Base-by-base conservation (phyloP, 2,888 invertebrate genomes). In the Prionchulus punctatus region DNA sequence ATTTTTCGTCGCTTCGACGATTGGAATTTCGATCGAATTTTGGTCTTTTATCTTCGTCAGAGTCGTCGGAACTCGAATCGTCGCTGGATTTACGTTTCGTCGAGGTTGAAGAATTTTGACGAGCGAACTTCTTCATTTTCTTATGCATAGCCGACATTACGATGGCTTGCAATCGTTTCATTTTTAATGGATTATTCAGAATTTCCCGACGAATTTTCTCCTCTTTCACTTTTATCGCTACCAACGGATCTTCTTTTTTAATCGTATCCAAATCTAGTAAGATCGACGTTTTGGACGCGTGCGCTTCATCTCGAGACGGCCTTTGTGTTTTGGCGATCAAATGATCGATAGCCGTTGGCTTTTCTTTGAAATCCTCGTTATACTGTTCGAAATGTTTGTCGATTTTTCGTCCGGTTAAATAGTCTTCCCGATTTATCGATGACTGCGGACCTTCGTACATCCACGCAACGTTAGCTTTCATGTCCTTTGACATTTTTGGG, bases 111-210 rank as follows among this genome's bases (percentile, higher is more conserved):
- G 12, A 4, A 23, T 23, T 23, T 23, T 23, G 12, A 7, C 23
- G 12, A 4, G 23, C 12, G 18, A 43, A 12, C 28, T 57, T 71
- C 70, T 65, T 70, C 59, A 66, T 68, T 27, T 59, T 78, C 62
- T 70, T 74, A 64, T 52, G 43, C 58, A 58, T 50, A 3, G 57
- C 45, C 27, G 48, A 55, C 51, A 52, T 59, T 59, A 90, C 79
- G 66, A 88, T 77, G 67, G 86, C 81, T 64, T 88, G 82, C 1
- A 94, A 75, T 67, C 84, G 83, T 62, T 87, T 88, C 62, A 94
- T 75, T 72, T 87, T 87, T 0, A 92, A 80, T 1, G 92, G 92
- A 77, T 94, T 94, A 65, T 88, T 85, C 2, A 94, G 72, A 36
- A 94, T 76, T 58, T 86, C 83, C 58, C 83, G 81, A 43, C 85